phyloP scores from a whole-genome alignment of 2,113 vertebrate species.

The Muntiacus reevesi region DNA sequence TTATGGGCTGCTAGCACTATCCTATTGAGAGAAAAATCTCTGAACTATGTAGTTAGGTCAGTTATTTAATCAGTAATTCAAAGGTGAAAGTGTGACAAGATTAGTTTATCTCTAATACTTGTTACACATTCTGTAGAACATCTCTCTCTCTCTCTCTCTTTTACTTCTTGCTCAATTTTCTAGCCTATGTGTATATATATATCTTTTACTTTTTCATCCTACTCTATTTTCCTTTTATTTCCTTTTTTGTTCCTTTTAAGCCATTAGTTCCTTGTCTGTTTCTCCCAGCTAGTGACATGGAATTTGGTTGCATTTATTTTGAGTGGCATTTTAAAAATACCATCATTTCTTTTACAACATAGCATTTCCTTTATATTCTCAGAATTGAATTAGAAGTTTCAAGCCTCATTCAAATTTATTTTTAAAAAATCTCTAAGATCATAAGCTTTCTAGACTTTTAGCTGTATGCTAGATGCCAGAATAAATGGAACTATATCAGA shows the following conservation, averaged over 20 bases:
- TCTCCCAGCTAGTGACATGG: neutral
- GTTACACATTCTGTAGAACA: neutral
- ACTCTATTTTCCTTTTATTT: neutral
- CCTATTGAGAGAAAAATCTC: neutral
- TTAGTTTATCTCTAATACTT: neutral
- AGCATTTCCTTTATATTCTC: neutral
- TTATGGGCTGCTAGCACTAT: neutral
- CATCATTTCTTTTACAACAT: neutral
- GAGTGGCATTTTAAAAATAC: neutral
- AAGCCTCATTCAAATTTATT: neutral
- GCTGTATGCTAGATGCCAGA: neutral
- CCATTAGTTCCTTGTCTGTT: neutral
- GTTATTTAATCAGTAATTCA: constrained; percentile 23
- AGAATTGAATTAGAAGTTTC: neutral
- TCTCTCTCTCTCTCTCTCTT: neutral
- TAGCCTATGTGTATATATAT: neutral
- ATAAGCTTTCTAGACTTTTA: neutral
- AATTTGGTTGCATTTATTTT: constrained; percentile 15
- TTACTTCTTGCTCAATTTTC: neutral
- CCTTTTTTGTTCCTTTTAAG: neutral
- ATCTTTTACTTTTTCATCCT: neutral
- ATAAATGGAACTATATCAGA: neutral
- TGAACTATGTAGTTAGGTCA: neutral
- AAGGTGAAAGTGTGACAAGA: neutral
- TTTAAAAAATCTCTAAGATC: neutral